These are phyloP conservation scores for Platynereis dumerilii DNA, from an alignment of 2,888 invertebrate species.

Conservation along the genomic window DNA sequence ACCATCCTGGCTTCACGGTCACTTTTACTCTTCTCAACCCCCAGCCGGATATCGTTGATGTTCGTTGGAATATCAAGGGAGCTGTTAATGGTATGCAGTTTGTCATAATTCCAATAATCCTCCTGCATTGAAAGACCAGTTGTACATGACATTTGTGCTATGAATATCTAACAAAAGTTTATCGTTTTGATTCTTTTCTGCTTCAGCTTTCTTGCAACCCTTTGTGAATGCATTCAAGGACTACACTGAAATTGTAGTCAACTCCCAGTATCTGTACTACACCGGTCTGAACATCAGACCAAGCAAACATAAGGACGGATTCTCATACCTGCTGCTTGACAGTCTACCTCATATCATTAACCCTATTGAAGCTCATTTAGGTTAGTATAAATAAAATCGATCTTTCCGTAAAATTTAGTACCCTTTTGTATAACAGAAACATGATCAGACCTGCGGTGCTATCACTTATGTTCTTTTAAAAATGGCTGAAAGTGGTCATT, in stretches of 20 bases:
- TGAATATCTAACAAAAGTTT: constrained; percentile 22
- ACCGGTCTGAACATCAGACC: constrained; percentile 79
- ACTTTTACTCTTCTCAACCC: constrained; percentile 85
- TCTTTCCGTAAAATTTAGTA: too few relatives aligned
- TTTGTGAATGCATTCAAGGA: constrained; percentile 75
- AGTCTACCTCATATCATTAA: constrained; percentile 84
- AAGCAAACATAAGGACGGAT: constrained; percentile 69
- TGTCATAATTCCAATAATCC: background rate
- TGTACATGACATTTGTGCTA: background rate
- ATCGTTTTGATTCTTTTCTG: constrained; percentile 24
- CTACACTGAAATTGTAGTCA: constrained; percentile 80
- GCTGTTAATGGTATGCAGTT: constrained; percentile 71
- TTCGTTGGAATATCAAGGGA: constrained; percentile 74
- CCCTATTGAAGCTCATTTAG: constrained; percentile 82
- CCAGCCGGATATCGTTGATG: constrained; percentile 74
- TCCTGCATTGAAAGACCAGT: background rate
- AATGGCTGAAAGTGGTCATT: too few relatives aligned
- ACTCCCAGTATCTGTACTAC: constrained; percentile 77
- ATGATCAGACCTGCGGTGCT: too few relatives aligned
- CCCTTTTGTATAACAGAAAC: too few relatives aligned
- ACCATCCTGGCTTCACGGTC: constrained; percentile 73
- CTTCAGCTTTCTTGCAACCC: constrained; percentile 78
- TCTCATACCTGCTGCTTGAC: constrained; percentile 73
- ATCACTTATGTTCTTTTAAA: too few relatives aligned
- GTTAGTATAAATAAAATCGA: too few relatives aligned